Evolutionary conservation across 2,797 vertebrate genomes (phyloP).

Genomic region (Oryzias dopingdopingensis): DNA sequence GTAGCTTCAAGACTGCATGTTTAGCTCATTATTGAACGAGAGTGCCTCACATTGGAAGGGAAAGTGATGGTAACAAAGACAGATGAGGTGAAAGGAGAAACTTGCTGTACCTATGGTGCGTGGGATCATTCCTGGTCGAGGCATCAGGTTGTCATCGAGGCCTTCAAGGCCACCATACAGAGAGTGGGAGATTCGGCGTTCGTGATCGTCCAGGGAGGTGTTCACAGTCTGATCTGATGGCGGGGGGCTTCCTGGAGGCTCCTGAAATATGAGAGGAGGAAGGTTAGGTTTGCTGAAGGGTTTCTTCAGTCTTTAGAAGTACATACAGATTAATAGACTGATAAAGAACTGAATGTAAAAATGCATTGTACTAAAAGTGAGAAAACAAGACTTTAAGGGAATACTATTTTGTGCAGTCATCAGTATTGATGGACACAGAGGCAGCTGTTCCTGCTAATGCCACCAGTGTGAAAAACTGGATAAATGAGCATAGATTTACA

Average conservation of each 20-base stretch:
- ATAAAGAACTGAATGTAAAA: neutral
- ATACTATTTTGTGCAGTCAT: slow-evolving; percentile 1
- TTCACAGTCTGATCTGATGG: slow-evolving; percentile 82
- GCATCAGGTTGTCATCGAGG: slow-evolving; percentile 81
- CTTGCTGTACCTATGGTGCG: slow-evolving; percentile 56
- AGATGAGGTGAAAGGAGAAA: neutral
- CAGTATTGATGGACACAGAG: slow-evolving; percentile 12
- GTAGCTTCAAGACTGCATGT: too few relatives aligned
- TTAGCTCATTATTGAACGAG: too few relatives aligned
- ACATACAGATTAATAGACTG: too few relatives aligned
- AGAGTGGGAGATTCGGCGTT: slow-evolving; percentile 93
- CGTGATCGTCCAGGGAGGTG: slow-evolving; percentile 85
- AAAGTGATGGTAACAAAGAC: neutral
- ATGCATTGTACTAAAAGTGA: neutral
- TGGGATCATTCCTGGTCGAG: slow-evolving; percentile 74
- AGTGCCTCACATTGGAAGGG: too few relatives aligned
- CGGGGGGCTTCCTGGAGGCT: slow-evolving; percentile 81
- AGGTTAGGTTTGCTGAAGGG: neutral
- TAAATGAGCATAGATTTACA: slow-evolving; percentile 64
- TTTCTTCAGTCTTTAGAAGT: too few relatives aligned
- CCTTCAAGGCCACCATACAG: slow-evolving; percentile 90
- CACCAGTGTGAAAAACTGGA: slow-evolving; percentile 33
- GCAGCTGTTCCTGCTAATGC: slow-evolving; percentile 36
- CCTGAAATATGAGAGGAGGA: slow-evolving; percentile 47
- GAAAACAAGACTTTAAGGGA: neutral